phyloP scores from a whole-genome alignment of 2,113 vertebrate genomes.

The Cyanoderma ruficeps region DNA sequence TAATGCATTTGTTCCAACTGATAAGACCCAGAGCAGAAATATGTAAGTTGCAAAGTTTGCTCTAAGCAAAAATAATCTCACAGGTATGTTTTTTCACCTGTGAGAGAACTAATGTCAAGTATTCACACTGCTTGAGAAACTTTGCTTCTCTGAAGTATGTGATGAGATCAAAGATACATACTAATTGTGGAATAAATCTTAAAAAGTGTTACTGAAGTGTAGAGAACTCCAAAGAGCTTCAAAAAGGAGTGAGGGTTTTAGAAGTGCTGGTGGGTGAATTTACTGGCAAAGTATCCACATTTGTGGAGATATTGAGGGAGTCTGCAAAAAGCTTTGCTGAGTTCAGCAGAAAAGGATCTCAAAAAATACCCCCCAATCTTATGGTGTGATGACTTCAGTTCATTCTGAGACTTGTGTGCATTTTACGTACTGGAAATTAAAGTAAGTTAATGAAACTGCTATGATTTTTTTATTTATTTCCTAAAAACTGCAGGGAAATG shows the following conservation, averaged over 20 bases:
- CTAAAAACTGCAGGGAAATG: neutral
- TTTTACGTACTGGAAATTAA: neutral
- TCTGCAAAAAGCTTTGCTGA: neutral
- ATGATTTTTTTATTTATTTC: neutral
- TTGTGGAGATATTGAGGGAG: neutral
- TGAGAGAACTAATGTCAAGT: neutral
- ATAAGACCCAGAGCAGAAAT: neutral
- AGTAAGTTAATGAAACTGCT: neutral
- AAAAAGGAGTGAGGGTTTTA: neutral
- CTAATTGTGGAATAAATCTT: neutral
- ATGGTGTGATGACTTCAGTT: neutral
- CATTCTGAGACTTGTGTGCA: neutral
- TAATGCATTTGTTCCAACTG: neutral
- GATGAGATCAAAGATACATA: constrained; percentile 11
- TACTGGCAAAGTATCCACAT: neutral
- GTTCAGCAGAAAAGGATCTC: neutral
- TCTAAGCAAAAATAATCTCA: neutral
- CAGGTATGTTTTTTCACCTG: neutral
- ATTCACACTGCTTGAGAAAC: constrained; percentile 4
- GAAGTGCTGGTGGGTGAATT: neutral
- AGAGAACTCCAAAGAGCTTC: neutral
- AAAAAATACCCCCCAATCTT: neutral
- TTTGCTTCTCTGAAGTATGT: neutral
- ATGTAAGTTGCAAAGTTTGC: neutral
- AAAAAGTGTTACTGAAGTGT: neutral